Base-by-base conservation (phyloP, 2,888 invertebrate species). In the Rhingia rostrata region DNA sequence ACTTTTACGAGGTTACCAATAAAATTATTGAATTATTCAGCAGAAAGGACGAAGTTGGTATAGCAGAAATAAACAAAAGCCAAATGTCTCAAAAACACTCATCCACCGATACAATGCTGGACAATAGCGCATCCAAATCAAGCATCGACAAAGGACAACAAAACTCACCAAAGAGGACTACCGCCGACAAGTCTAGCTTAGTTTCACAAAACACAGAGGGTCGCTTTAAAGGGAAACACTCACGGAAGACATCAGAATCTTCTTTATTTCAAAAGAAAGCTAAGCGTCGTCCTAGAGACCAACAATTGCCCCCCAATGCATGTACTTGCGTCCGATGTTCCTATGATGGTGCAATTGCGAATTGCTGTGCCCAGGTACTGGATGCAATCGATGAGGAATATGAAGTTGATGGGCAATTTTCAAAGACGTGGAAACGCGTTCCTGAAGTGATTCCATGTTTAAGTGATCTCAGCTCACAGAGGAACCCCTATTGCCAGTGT, bases 321-420 rank as follows among this genome's bases (percentile, higher is more conserved):
- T 43, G 14, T 7, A 6, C 10, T 1, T 60, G 60, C n/a, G 4
- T 32, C 0, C 51, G 70, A 10, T n/a, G 22, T 4, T 2, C n/a
- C 0, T 35, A 14, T 22, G 9, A 14, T 22, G 9, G 14, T 47
- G 10, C 9, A 3, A 32, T 39, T 2, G 6, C 35, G 4, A 47
- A 32, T 47, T 45, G 61, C 12, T 67, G 49, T 7, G 47, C 53
- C 0, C 78, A 75, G 32, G 73, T 47, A 4, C 80, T 87, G 61
- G 87, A 87, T 6, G 81, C 75, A 3, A 87, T 87, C 9, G 58
- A 78, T 4, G 87, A 88, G 45, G 87, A 87, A 5, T 12, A 77
- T 0, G 61, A 49, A 12, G 51, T 51, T 6, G 66, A 82, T n/a
- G 30, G 69, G 37, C 14, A 12, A n/a, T 22, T 41, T 43, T 4